phyloP scores from a whole-genome alignment of 2,888 invertebrate genomes.

The Caenorhabditis virilis region DNA sequence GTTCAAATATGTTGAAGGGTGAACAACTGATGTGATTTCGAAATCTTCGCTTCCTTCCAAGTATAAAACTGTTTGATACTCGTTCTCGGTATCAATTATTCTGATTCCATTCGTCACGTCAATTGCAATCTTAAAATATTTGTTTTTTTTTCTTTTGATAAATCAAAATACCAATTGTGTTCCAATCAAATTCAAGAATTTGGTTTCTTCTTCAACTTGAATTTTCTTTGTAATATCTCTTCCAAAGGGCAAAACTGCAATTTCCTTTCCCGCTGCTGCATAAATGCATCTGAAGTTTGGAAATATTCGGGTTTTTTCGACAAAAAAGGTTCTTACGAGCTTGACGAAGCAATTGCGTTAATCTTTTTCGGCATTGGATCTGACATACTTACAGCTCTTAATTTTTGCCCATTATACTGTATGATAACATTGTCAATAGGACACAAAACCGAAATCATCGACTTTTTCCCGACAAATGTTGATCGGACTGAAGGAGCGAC shows the following conservation, averaged over 20 bases:
- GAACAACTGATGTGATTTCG: slow-evolving; percentile 81
- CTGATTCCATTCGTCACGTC: slow-evolving; percentile 48
- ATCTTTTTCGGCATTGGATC: slow-evolving; percentile 33
- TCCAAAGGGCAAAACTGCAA: slow-evolving; percentile 43
- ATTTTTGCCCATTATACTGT: slow-evolving; percentile 38
- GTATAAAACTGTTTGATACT: slow-evolving; percentile 33
- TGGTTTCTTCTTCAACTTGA: slow-evolving; percentile 2
- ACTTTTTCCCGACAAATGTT: slow-evolving; percentile 22
- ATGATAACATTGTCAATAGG: slow-evolving; percentile 43
- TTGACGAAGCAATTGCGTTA: slow-evolving; percentile 29
- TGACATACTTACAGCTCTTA: slow-evolving; percentile 32
- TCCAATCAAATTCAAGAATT: slow-evolving; percentile 3
- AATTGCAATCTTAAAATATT: too few relatives aligned
- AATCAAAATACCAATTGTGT: slow-evolving; percentile 13
- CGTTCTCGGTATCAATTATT: slow-evolving; percentile 44
- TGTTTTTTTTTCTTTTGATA: too few relatives aligned
- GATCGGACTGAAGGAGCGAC: slow-evolving; percentile 25
- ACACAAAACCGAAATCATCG: slow-evolving; percentile 34
- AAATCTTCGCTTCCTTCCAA: slow-evolving; percentile 72
- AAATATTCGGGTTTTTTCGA: too few relatives aligned
- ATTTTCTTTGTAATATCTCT: slow-evolving; percentile 23
- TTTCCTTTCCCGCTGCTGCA: slow-evolving; percentile 36
- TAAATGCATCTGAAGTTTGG: slow-evolving; percentile 31
- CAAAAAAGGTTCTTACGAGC: slow-evolving; percentile 16
- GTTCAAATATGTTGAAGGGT: slow-evolving; percentile 92